A percentile compares a stretch with the other conserved stretches of the same genome.
phyloP scores from a whole-genome alignment of 2,888 invertebrate genomes.

The Caenorhabditis angaria region DNA sequence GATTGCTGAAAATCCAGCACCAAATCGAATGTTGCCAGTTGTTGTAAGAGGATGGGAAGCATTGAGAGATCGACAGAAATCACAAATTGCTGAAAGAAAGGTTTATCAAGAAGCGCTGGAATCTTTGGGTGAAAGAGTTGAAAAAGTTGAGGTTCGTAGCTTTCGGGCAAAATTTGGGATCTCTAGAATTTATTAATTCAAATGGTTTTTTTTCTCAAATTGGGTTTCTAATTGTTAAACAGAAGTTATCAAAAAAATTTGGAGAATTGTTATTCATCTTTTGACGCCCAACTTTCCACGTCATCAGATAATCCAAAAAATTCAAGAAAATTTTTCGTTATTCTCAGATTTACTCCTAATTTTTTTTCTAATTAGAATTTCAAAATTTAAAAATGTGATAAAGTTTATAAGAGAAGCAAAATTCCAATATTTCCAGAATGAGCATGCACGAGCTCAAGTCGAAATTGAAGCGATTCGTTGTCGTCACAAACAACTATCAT shows the following conservation, averaged over 20 bases:
- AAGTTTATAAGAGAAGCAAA: neutral
- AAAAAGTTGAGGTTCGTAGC: slow-evolving; percentile 19
- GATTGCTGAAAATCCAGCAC: slow-evolving; percentile 92
- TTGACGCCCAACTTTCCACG: too few relatives aligned
- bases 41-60: slow-evolving; percentile 88
- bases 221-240: neutral
- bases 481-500: slow-evolving; percentile 34
- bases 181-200: neutral
- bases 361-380: too few relatives aligned
- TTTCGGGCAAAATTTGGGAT: too few relatives aligned
- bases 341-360: too few relatives aligned
- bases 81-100: slow-evolving; percentile 51
- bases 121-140: slow-evolving; percentile 18
- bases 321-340: too few relatives aligned
- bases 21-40: slow-evolving; percentile 87
- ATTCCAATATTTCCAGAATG: slow-evolving; percentile 14
- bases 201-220: neutral
- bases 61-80: slow-evolving; percentile 77
- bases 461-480: slow-evolving; percentile 26
- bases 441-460: slow-evolving; percentile 22
- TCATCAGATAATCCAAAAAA: too few relatives aligned
- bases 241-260: too few relatives aligned
- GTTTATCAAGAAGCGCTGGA: slow-evolving; percentile 23
- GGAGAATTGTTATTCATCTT: too few relatives aligned
- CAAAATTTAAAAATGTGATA: neutral